Percentiles rank a stretch among this genome's conserved stretches.
These are phyloP conservation scores for Rhadina sibilatrix DNA, from an alignment of 2,113 vertebrate species.

Conservation along the genomic window DNA sequence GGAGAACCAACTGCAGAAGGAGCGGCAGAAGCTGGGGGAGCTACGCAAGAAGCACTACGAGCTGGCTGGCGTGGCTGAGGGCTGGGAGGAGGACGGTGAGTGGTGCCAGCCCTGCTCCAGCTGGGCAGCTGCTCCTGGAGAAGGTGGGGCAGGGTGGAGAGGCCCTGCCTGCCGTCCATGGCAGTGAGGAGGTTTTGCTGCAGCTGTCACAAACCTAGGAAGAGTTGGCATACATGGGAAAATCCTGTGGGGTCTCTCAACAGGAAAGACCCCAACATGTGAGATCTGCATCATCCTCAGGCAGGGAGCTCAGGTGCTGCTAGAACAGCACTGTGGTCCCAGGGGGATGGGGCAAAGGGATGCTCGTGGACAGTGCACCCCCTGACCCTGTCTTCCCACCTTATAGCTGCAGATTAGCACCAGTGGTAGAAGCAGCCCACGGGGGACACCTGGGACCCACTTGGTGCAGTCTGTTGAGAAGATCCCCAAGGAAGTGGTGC, in stretches of 20 bases:
- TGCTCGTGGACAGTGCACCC: fast-evolving
- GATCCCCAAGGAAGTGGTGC: background rate
- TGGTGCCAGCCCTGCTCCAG: background rate
- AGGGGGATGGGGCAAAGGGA: background rate
- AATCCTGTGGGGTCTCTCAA: background rate
- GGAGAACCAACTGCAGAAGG: constrained; percentile 92
- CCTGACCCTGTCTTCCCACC: background rate
- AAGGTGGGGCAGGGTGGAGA: background rate
- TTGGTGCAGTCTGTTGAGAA: background rate
- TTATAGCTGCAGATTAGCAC: background rate
- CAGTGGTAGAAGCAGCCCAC: background rate
- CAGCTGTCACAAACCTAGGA: background rate
- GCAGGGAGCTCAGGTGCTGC: background rate
- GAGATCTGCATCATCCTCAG: fast-evolving
- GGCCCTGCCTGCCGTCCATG: background rate
- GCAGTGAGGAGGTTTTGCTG: background rate
- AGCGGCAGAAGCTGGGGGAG: constrained; percentile 90
- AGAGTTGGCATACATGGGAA: fast-evolving
- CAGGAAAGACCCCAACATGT: background rate
- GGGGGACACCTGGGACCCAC: background rate
- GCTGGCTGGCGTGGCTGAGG: constrained; percentile 89
- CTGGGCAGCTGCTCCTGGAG: background rate
- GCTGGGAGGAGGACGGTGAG: constrained; percentile 86
- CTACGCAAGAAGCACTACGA: constrained; percentile 97
- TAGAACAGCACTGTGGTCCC: background rate